Evolutionary conservation across 2,113 vertebrate genomes (phyloP), one percentile per base, ranked within the genome.

Genomic region (Archocentrus centrarchus): DNA sequence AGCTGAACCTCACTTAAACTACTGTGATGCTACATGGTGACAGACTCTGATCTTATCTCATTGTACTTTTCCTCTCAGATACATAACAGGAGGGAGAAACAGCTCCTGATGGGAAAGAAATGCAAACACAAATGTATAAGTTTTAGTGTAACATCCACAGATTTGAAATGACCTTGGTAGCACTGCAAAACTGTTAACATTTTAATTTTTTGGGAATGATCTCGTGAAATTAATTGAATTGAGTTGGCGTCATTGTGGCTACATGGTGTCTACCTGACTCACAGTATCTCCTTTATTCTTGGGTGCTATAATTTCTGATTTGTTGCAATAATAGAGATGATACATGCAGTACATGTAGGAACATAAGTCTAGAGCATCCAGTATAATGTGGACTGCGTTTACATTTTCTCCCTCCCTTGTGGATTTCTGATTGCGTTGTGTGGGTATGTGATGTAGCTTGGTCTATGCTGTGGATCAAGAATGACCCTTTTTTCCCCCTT

Each of bases 61-160:
- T 18, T 22, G 1, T n/a, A 0, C 20, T 39, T 14, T 20, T 14
- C 61, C 7, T 62, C 20, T 62, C 60, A 62, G n/a, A 4, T 11
- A 13, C 11, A 9, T 44, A 14, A 44, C 20, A 64, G 0, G 35
- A 41, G 0, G 35, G 6, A 35, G 1, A 41, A 41, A 14, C 6
- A 20, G n/a, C 61, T 39, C 62, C 14, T 14, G 22, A 64, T 15
- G 0, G 35, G 62, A 41, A n/a, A 64, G 20, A 64, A 64, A 64
- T 41, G 2, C 62, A 64, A 64, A 64, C 20, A 11, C 3, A 41
- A 41, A 11, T 41, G 20, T 14, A 22, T 1, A 41, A 41, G 11
- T 14, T 22, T 35, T 64, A 64, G 35, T 41, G 35, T 35, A 11
- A 30, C 30, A 30, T 30, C 30, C 30, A 30, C 30, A 4, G 30